Evolutionary conservation across 2,797 vertebrate genomes (phyloP).

Genomic region (Rhincodon typus): DNA sequence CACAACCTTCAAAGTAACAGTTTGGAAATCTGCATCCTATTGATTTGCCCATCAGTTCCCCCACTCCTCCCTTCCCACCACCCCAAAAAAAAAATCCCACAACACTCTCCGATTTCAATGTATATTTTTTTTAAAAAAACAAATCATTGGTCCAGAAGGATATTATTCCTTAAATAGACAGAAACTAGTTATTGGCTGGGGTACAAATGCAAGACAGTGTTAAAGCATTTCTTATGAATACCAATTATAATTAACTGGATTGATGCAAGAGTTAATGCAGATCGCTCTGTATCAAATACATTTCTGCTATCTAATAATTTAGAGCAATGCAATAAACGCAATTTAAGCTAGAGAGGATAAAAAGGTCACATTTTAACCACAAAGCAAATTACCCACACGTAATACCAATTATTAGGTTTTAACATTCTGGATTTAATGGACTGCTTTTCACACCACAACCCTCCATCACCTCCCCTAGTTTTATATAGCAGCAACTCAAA

Average conservation of each 20-base stretch:
- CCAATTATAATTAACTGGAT: slow-evolving; percentile 5
- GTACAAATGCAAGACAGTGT: background rate
- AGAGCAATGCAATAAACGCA: slow-evolving; percentile 17
- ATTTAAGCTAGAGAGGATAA: background rate
- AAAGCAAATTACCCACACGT: slow-evolving; percentile 22
- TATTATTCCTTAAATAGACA: background rate
- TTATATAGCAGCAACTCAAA: slow-evolving; percentile 28
- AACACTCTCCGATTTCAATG: background rate
- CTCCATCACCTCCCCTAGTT: background rate
- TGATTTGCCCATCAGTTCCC: background rate
- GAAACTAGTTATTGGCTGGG: background rate
- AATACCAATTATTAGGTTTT: slow-evolving; percentile 17
- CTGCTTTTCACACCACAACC: background rate
- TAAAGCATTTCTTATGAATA: background rate
- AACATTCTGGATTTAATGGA: slow-evolving; percentile 28
- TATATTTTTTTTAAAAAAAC: background rate
- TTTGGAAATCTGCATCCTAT: background rate
- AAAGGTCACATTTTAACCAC: slow-evolving; percentile 18
- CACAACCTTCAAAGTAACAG: background rate
- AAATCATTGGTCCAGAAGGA: slow-evolving; percentile 9
- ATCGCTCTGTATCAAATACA: background rate
- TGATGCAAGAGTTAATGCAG: slow-evolving; percentile 9
- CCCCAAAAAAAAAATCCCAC: background rate
- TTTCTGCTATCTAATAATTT: slow-evolving; percentile 24
- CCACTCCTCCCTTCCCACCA: background rate